These are phyloP conservation scores for Oreochromis aureus DNA, from an alignment of 2,113 vertebrate genomes.

Conservation along the genomic window DNA sequence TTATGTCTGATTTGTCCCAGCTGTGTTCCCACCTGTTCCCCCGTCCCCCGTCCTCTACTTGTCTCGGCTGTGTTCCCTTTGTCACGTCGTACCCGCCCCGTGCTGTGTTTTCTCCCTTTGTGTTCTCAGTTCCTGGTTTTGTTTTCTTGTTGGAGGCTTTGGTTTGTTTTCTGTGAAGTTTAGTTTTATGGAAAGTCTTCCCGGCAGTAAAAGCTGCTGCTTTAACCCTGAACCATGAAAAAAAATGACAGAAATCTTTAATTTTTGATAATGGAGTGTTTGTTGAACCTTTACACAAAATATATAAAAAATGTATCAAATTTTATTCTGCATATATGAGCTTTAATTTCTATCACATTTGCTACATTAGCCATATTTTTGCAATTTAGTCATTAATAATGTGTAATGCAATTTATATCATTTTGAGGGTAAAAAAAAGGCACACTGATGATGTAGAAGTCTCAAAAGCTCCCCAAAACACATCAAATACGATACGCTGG, in stretches of 20 bases:
- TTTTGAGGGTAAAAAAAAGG: background rate
- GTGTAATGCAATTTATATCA: background rate
- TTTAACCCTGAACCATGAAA: background rate
- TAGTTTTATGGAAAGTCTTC: background rate
- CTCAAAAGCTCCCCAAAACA: fast-evolving
- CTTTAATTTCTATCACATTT: background rate
- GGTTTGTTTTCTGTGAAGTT: background rate
- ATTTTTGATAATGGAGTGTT: background rate
- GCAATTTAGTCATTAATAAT: no score
- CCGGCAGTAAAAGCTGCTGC: background rate
- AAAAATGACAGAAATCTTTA: background rate
- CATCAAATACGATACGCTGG: background rate
- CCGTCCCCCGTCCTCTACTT: background rate
- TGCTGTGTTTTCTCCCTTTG: background rate
- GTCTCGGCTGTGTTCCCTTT: background rate
- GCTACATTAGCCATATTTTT: no score
- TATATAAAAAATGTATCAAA: background rate
- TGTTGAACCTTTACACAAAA: background rate
- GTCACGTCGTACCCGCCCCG: background rate
- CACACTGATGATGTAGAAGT: no score
- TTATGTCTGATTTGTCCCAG: background rate
- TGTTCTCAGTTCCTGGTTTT: background rate
- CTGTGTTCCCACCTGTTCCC: background rate
- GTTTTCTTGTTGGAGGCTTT: background rate
- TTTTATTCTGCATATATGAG: background rate